Percentiles rank a stretch among this genome's conserved stretches.
These are phyloP conservation scores for Engystomops pustulosus DNA, from an alignment of 2,113 vertebrate genomes.

Conservation along the genomic window DNA sequence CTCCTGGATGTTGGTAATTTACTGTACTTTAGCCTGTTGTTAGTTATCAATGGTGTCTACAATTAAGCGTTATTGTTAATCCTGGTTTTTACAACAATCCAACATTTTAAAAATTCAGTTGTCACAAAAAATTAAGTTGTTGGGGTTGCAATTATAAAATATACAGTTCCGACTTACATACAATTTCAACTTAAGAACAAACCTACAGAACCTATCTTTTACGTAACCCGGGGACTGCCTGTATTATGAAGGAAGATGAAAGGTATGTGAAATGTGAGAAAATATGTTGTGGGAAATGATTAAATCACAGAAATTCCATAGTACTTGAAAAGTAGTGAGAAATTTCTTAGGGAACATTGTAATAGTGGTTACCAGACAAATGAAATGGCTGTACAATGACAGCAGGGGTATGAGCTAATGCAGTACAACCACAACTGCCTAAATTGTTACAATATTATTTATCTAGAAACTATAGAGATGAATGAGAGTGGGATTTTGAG, in stretches of 20 bases:
- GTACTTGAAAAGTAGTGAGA: background rate
- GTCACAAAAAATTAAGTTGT: too few species aligned
- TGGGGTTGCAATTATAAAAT: too few species aligned
- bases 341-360: background rate
- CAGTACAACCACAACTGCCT: background rate
- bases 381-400: conserved; percentile 19
- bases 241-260: background rate
- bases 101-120: too few species aligned
- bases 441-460: conserved; percentile 11
- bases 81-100: too few species aligned
- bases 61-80: too few species aligned
- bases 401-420: conserved; percentile 22
- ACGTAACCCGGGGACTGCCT: too few species aligned
- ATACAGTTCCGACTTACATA: too few species aligned
- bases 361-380: conserved; percentile 3
- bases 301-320: conserved; percentile 26
- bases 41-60: too few species aligned
- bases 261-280: conserved; percentile 27
- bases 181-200: too few species aligned
- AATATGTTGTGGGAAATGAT: conserved; percentile 1
- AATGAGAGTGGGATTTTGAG: background rate
- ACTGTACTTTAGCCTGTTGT: too few species aligned
- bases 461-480: background rate
- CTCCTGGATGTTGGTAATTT: too few species aligned
- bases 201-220: too few species aligned